Evolutionary conservation across 2,888 invertebrate species (phyloP).

Genomic region (Eucera pruinosa): DNA sequence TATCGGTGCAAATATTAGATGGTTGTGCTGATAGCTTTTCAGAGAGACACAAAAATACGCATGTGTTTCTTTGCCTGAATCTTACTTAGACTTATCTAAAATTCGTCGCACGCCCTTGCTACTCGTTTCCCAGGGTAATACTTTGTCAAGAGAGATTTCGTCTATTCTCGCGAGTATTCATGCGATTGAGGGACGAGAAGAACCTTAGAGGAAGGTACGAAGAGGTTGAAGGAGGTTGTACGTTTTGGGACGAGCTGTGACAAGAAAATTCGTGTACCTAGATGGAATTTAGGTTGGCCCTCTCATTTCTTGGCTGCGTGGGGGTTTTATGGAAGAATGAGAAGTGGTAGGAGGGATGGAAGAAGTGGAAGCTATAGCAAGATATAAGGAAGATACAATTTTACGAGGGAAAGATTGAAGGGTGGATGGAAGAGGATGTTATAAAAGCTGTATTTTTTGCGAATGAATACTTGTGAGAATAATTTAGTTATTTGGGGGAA

Average conservation of each 20-base stretch:
- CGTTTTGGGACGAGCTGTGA: neutral
- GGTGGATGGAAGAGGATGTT: no score
- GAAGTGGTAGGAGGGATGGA: neutral
- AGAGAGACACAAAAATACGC: neutral
- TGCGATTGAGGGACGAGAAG: constrained; percentile 19
- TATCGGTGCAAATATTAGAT: constrained; percentile 47
- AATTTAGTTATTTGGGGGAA: no score
- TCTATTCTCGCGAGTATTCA: constrained; percentile 48
- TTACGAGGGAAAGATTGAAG: no score
- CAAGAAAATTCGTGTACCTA: constrained; percentile 11
- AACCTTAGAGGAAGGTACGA: neutral
- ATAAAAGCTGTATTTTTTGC: no score
- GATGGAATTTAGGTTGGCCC: no score
- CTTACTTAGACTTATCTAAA: constrained; percentile 45
- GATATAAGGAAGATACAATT: no score
- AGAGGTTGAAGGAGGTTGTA: constrained; percentile 13
- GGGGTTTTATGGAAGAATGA: no score
- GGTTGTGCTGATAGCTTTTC: constrained; percentile 32
- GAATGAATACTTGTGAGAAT: no score
- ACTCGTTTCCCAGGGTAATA: constrained; percentile 57
- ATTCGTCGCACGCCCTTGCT: constrained; percentile 65
- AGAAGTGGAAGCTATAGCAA: no score
- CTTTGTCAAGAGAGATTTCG: constrained; percentile 59
- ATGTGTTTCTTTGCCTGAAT: neutral
- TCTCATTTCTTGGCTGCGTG: no score